Base-by-base conservation (phyloP, 2,113 vertebrate genomes). In the Carlito syrichta region DNA sequence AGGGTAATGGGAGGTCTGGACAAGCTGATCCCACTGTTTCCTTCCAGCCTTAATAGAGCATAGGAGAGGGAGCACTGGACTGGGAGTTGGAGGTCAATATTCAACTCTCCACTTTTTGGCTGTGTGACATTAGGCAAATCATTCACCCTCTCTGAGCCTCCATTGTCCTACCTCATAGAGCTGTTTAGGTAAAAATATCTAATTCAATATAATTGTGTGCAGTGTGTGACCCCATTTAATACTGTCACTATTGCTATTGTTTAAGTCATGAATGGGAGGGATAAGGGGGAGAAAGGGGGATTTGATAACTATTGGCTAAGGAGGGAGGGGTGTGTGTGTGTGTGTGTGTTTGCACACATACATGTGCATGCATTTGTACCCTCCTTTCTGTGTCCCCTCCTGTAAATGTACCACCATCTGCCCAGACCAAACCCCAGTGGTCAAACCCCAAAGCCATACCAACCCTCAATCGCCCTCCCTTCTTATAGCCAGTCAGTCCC, bases 381-480 rank as follows among this genome's bases (percentile, higher is more conserved):
- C n/a, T n/a, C n/a, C n/a, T n/a, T n/a, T 23, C 25, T 52, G 10
- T 13, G 48, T 32, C 60, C 13, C 58, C 1, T 38, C 19, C 30
- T 81, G 0, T 45, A 45, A 32, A 40, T 17, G 62, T 48, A 13
- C 40, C 14, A 0, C 69, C 27, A 1, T 73, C 6, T 19, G 19
- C 50, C 76, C 32, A 20, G 56, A 10, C 76, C 32, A 20, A 50
- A 10, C 10, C 30, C 73, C 58, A 6, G 8, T 20, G 38, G 19
- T 30, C 8, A 2, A 56, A 56, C 3, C 13, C 27, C 56, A 50
- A 48, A 83, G 32, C 30, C 69, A 20, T 32, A 58, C 35, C 27
- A n/a, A 1, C 9, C 17, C 0, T 6, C 23, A 8, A 4, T 30
- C 5, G 13, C 43, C 20, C 20, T 27, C 17, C 8, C 25, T 30